Evolutionary conservation across 2,797 vertebrate species (phyloP), one percentile per base, ranked within the genome.

Genomic region (Dermochelys coriacea): DNA sequence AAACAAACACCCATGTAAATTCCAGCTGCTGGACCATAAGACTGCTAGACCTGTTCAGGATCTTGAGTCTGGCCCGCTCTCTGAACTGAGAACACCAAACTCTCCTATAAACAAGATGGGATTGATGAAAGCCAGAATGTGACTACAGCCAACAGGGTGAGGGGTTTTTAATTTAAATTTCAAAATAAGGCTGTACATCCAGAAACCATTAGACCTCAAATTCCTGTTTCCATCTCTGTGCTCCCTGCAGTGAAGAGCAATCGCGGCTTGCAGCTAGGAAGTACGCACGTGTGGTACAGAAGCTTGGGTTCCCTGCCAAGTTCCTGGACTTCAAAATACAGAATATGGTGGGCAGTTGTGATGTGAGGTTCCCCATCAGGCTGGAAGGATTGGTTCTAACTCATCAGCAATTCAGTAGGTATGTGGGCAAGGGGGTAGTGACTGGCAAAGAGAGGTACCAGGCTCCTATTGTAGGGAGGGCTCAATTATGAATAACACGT

Each of bases 301-400:
- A 99, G 89, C 98, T 99, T 0, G 99, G 99, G 0, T 99, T 99
- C 91, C 99, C 99, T 1, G 99, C 99, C 80, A 99, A 98, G 95
- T 99, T 99, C 97, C 97, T 99, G 74, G 99, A 99, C 97, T 99
- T 99, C 93, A 99, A 99, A 97, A 99, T 99, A 95, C 99, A 99
- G 98, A 99, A 99, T 96, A 99, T 99, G 99, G 99, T 99, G 96
- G 99, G 99, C 37, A 99, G 99, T 97, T 99, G 99, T 80, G 99
- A 99, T 0, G 99, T 99, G 47, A 99, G 98, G 91, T 99, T 99
- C 94, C 98, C 99, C 84, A 99, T 99, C 97, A 98, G 99, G 6
- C 97, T 99, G 95, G 99, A 99, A 94, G 99, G 99, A 14, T 98
- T 99, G 97, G 99, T 99, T n/a, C 98, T 99, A 57, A 99, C 99